phyloP scores from a whole-genome alignment of 2,888 invertebrate genomes.

The Amiota communis region DNA sequence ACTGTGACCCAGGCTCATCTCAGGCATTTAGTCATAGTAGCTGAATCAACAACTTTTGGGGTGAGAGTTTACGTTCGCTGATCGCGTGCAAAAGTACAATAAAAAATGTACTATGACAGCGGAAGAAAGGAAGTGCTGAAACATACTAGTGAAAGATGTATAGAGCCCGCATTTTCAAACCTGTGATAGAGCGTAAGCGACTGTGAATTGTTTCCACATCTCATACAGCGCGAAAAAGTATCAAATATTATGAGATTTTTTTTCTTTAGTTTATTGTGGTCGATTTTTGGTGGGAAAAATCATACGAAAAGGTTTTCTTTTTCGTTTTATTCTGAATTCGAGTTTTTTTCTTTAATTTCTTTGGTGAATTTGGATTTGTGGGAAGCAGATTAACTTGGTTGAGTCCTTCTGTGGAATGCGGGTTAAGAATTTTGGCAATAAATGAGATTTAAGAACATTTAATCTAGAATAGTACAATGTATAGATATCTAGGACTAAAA shows the following conservation, averaged over 20 bases:
- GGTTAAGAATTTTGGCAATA: slow-evolving; percentile 18
- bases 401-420: slow-evolving; percentile 47
- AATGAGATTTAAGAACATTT: too few species aligned
- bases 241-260: slow-evolving; percentile 50
- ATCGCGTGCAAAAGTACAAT: slow-evolving; percentile 60
- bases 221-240: slow-evolving; percentile 61
- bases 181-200: slow-evolving; percentile 39
- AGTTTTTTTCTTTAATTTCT: neutral
- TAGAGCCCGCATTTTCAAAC: slow-evolving; percentile 58
- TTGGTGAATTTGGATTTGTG: slow-evolving; percentile 40
- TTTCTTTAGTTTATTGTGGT: slow-evolving; percentile 46
- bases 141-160: slow-evolving; percentile 39
- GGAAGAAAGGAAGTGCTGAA: slow-evolving; percentile 19
- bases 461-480: too few species aligned
- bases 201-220: slow-evolving; percentile 38
- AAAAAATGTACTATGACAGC: slow-evolving; percentile 16
- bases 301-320: neutral
- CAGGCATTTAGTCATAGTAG: too few species aligned
- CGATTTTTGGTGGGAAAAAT: slow-evolving; percentile 55
- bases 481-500: too few species aligned
- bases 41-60: too few species aligned
- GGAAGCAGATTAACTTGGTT: slow-evolving; percentile 40
- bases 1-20: too few species aligned
- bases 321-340: slow-evolving; percentile 43
- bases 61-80: slow-evolving; percentile 39